phyloP scores from a whole-genome alignment of 1,140 invertebrate genomes.

The Chlorops oryzae region DNA sequence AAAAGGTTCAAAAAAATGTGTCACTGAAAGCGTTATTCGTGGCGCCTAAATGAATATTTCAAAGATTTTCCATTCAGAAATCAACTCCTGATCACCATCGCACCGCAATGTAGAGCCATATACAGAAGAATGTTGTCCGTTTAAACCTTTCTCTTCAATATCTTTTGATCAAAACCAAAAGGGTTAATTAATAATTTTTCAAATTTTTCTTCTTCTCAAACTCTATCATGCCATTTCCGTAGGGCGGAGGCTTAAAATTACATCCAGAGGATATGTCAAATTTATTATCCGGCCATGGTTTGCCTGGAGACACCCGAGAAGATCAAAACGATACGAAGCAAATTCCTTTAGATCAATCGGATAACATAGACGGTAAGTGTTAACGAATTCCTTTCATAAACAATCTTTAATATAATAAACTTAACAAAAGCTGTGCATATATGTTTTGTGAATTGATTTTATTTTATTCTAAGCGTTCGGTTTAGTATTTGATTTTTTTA shows the following conservation, averaged over 20 bases:
- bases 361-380: conserved; percentile 48
- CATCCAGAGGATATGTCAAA: conserved; percentile 44
- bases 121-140: no score
- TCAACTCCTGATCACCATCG: no score
- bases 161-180: no score
- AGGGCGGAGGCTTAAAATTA: conserved; percentile 34
- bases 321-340: conserved; percentile 45
- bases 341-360: conserved; percentile 41
- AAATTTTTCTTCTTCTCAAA: not conserved
- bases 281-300: conserved; percentile 36
- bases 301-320: conserved; percentile 34
- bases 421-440: not conserved
- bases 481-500: conserved; percentile 4
- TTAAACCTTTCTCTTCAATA: no score
- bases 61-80: no score
- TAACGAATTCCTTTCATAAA: conserved; percentile 1
- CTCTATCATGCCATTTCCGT: not conserved
- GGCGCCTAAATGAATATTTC: no score
- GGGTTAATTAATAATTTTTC: no score
- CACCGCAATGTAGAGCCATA: no score
- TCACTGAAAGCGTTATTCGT: no score
- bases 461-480: conserved; percentile 1
- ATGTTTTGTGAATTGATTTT: not conserved
- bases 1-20: no score
- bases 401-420: not conserved